phyloP scores from a whole-genome alignment of 2,113 vertebrate species.

The Hipposideros armiger region DNA sequence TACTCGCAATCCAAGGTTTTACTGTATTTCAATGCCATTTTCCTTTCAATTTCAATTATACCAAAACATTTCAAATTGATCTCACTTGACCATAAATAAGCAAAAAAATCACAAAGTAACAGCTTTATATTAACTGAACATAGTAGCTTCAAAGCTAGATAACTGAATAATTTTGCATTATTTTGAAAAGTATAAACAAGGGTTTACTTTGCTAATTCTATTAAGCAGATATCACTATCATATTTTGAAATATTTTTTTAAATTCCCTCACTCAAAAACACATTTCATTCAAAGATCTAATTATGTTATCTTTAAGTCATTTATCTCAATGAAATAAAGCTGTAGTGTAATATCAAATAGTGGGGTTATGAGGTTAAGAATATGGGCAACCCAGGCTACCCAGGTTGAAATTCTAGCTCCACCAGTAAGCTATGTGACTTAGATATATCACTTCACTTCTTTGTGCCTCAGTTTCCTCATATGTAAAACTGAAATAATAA shows the following conservation, averaged over 20 bases:
- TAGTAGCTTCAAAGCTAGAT: neutral
- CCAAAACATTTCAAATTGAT: neutral
- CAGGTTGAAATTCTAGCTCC: neutral
- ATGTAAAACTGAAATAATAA: neutral
- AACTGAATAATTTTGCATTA: conserved; percentile 7
- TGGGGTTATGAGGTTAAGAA: conserved; percentile 22
- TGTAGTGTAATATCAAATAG: neutral
- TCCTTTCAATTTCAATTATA: neutral
- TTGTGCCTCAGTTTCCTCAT: neutral
- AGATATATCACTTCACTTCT: neutral
- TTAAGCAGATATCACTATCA: neutral
- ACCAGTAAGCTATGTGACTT: neutral
- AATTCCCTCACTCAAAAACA: conserved; percentile 24
- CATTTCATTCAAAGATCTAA: conserved; percentile 14
- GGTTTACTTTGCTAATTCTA: neutral
- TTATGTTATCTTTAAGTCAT: conserved; percentile 4
- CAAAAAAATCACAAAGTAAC: neutral
- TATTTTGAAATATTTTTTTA: neutral
- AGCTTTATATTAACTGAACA: neutral
- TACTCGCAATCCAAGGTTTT: too few relatives aligned
- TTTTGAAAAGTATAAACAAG: conserved; percentile 23
- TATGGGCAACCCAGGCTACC: neutral
- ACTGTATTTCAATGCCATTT: neutral
- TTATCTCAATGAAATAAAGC: neutral
- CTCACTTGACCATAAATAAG: neutral